These are phyloP conservation scores for Torymus aiolomorphi DNA, from an alignment of 2,888 invertebrate genomes.

Conservation along the genomic window DNA sequence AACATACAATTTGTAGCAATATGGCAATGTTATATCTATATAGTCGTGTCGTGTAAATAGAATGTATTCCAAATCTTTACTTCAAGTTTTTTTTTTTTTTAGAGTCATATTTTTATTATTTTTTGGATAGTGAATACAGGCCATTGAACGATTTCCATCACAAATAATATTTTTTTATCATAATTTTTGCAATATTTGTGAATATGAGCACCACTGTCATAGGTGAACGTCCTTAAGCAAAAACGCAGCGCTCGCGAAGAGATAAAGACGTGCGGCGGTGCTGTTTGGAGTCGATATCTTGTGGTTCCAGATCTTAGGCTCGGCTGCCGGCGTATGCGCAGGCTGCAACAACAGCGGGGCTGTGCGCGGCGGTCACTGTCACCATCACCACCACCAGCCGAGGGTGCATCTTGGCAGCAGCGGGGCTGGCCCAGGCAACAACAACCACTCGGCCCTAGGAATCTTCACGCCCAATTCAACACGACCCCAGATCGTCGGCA, in stretches of 20 bases:
- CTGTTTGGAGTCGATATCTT: conserved; percentile 60
- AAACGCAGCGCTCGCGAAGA: not conserved
- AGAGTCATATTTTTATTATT: too few relatives aligned
- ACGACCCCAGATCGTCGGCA: not conserved
- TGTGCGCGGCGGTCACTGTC: not conserved
- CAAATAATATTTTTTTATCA: too few relatives aligned
- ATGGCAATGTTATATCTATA: too few relatives aligned
- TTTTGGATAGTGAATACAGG: too few relatives aligned
- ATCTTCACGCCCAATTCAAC: not conserved
- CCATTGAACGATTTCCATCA: too few relatives aligned
- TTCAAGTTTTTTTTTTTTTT: too few relatives aligned
- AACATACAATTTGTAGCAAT: too few relatives aligned
- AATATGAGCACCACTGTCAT: too few relatives aligned
- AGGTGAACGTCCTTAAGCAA: not conserved
- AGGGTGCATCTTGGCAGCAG: conserved; percentile 36
- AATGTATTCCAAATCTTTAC: too few relatives aligned
- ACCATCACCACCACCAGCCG: conserved; percentile 1
- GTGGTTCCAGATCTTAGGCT: conserved; percentile 66
- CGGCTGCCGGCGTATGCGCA: conserved; percentile 62
- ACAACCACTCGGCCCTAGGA: not conserved
- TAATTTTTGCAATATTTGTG: too few relatives aligned
- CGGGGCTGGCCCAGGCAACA: conserved; percentile 8
- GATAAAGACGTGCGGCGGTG: conserved; percentile 40
- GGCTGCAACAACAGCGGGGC: conserved; percentile 58
- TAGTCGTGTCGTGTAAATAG: too few relatives aligned